phyloP scores from a whole-genome alignment of 2,113 vertebrate genomes.

The Aplodontia rufa region DNA sequence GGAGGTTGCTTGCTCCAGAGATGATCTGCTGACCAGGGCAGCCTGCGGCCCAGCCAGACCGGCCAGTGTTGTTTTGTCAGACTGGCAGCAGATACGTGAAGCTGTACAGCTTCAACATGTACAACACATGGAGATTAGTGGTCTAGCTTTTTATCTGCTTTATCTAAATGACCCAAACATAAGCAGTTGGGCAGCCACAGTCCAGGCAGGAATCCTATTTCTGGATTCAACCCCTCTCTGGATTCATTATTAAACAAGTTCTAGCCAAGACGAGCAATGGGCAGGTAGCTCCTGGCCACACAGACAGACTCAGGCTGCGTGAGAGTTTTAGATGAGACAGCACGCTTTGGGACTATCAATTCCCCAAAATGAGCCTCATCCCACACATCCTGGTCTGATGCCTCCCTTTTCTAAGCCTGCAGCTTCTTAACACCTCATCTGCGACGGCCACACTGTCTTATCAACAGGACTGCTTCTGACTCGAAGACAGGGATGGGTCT shows the following conservation, averaged over 20 bases:
- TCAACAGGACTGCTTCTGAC: neutral
- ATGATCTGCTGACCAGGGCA: neutral
- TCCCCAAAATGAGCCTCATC: neutral
- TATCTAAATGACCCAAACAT: conserved; percentile 45
- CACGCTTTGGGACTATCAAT: neutral
- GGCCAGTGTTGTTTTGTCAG: neutral
- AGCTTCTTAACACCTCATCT: neutral
- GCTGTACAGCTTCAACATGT: neutral
- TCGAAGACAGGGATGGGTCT: neutral
- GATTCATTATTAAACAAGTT: conserved; percentile 6
- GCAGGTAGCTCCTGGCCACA: neutral
- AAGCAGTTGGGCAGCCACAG: conserved; percentile 8
- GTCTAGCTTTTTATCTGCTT: conserved; percentile 44
- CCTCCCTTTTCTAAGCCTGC: neutral
- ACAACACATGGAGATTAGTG: neutral
- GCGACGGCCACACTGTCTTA: neutral
- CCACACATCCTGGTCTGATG: neutral
- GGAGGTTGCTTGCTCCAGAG: neutral
- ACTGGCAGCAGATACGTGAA: neutral
- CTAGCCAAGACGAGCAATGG: neutral
- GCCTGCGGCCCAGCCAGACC: neutral
- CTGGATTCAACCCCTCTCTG: neutral
- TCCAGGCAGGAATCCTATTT: neutral
- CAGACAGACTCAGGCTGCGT: neutral
- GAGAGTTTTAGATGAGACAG: neutral